phyloP scores from a whole-genome alignment of 2,113 vertebrate species.

The human (Homo sapiens) region GRCh38 chr5:139295501-139296000 shows the following conservation, averaged over 20 bases:
- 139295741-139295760: not conserved
- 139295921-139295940: too few species aligned
- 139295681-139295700: not conserved
- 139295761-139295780: not conserved
- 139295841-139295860: too few species aligned
- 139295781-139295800: not conserved
- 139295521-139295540: not conserved
- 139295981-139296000: too few species aligned
- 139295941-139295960: too few species aligned
- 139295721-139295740: not conserved
- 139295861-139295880: too few species aligned
- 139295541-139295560: not conserved
- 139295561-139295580: not conserved
- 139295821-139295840: too few species aligned
- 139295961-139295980: too few species aligned
- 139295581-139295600: not conserved
- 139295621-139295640: not conserved
- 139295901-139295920: too few species aligned
- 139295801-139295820: not conserved
- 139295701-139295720: slow-evolving; percentile 25
- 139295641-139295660: not conserved
- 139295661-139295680: not conserved
- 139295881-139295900: too few species aligned
- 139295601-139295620: not conserved
- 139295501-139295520: not conserved